Evolutionary conservation across 1,140 invertebrate species (phyloP), one percentile per base, ranked within the genome.

Genomic region (Globodera ellingtonae): DNA sequence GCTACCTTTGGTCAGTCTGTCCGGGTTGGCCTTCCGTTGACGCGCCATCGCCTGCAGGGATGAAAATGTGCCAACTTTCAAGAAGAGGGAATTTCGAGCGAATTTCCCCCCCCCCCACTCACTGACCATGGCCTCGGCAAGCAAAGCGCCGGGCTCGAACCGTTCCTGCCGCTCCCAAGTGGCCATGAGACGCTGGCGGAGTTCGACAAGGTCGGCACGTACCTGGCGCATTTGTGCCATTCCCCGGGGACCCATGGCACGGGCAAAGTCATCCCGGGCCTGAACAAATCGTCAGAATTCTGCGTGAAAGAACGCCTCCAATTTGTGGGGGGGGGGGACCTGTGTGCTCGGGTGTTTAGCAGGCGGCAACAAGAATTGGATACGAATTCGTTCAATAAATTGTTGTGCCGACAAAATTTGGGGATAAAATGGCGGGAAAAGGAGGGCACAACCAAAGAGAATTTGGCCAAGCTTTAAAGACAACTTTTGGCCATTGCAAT

Each of bases 181-280:
- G 48, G 52, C 75, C 75, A 77, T 77, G 47, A 77, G 48, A 35
- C 69, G 62, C n/a, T 47, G 52, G 8, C 69, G 48, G 21, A 69
- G 24, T 67, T 77, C 75, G 48, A 13, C 75, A 6, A 77, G 69
- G n/a, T 77, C 69, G 24, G 52, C 13, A 52, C 69, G 65, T 35
- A 77, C 35, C 67, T 77, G 46, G 24, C 44, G n/a, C 75, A 77
- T 77, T 69, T 77, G 50, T 67, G 52, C 69, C 75, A 77, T 77
- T 75, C 65, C 65, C 69, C 44, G 44, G 47, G 52, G 47, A 47
- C 75, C 75, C 44, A 77, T 69, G 48, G 75, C 24, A 65, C 18
- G 48, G 48, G 24, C 69, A 67, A 77, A 77, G 24, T 77, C 75
- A 62, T 67, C 24, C 9, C 65, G 24, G 47, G 65, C 69, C 56